Conservation (phyloP, 2,888 invertebrate species). For the Ormyrus nitidulus region DNA sequence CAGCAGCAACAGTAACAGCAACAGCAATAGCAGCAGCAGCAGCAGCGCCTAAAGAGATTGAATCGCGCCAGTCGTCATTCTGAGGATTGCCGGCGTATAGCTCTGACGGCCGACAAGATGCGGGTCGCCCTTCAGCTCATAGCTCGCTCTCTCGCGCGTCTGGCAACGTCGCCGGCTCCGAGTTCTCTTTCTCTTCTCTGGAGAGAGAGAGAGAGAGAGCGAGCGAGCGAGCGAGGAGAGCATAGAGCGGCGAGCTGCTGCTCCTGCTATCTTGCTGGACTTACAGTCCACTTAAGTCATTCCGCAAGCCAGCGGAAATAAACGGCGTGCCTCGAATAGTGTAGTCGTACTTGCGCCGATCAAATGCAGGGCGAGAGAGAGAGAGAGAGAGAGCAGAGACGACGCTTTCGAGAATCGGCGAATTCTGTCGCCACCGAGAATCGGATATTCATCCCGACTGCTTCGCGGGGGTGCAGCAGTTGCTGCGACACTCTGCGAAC, state of each 20-base stretch:
- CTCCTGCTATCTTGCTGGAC: conserved; percentile 35
- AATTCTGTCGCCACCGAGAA: too few species aligned
- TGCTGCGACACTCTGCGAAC: too few species aligned
- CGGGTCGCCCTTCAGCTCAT: conserved; percentile 47
- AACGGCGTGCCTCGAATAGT: conserved; percentile 45
- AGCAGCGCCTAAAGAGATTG: conserved; percentile 29
- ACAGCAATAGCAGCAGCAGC: not conserved
- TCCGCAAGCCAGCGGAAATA: conserved; percentile 50
- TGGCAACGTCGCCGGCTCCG: conserved; percentile 52
- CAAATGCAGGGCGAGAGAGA: conserved; percentile 17
- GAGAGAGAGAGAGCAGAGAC: not conserved
- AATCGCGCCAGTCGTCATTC: conserved; percentile 39
- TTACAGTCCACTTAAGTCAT: conserved; percentile 51
- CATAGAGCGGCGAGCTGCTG: not conserved
- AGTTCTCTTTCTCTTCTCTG: conserved; percentile 47
- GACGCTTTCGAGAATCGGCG: not conserved
- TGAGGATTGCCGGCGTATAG: not conserved
- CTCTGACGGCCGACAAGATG: conserved; percentile 43
- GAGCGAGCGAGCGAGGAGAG: not conserved
- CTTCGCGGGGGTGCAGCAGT: too few species aligned
- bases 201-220: not conserved
- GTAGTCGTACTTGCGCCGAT: not conserved
- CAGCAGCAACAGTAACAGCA: not conserved
- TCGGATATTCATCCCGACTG: too few species aligned
- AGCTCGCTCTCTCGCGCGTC: conserved; percentile 35